These are phyloP conservation scores for Lacerta bilineata DNA, from an alignment of 2,797 vertebrate genomes.

Conservation along the genomic window DNA sequence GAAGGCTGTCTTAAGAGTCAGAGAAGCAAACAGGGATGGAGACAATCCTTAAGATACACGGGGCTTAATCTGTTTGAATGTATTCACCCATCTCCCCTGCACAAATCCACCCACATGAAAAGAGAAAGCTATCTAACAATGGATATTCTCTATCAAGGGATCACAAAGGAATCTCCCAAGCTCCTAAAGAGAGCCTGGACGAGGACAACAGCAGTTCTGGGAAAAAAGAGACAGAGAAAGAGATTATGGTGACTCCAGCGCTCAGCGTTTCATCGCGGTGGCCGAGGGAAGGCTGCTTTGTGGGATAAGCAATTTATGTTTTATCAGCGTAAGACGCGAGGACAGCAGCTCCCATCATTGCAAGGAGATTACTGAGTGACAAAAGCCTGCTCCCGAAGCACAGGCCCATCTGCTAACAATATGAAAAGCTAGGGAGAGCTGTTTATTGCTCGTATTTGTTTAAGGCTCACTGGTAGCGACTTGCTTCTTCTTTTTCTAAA, in stretches of 20 bases:
- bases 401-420: slow-evolving; percentile 60
- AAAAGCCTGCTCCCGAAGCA: slow-evolving; percentile 60
- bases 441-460: slow-evolving; percentile 59
- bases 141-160: neutral
- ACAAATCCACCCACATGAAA: neutral
- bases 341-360: slow-evolving; percentile 56
- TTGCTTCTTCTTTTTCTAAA: slow-evolving; percentile 59
- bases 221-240: slow-evolving; percentile 47
- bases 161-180: slow-evolving; percentile 51
- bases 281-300: slow-evolving; percentile 65
- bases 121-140: neutral
- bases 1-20: neutral
- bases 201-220: slow-evolving; percentile 21
- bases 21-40: too few relatives aligned
- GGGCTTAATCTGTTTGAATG: neutral
- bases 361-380: slow-evolving; percentile 72
- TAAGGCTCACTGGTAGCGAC: slow-evolving; percentile 65
- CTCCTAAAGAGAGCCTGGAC: slow-evolving; percentile 33
- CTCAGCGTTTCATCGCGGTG: slow-evolving; percentile 41
- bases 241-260: slow-evolving; percentile 62
- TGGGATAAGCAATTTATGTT: slow-evolving; percentile 73
- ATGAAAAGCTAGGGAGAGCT: slow-evolving; percentile 63
- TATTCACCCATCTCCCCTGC: neutral
- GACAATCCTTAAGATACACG: neutral
- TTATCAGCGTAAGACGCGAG: slow-evolving; percentile 64